Evolutionary conservation across 2,113 vertebrate genomes (phyloP).

Genomic region (Scomber scombrus): DNA sequence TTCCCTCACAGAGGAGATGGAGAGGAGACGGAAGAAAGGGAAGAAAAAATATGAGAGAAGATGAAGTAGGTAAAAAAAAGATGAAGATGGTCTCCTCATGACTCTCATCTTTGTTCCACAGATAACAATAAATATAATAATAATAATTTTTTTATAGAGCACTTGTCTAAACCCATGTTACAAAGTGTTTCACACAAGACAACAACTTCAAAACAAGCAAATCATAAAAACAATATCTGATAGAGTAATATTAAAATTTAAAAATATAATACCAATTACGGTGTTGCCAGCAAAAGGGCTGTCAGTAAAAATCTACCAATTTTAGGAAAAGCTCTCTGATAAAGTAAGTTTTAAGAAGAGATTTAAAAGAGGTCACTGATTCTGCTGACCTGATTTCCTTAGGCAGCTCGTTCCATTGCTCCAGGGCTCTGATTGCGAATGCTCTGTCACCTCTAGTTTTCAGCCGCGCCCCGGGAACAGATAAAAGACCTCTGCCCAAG

Average conservation of each 20-base stretch:
- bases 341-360: too few relatives aligned
- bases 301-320: background rate
- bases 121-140: background rate
- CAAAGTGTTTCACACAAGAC: too few relatives aligned
- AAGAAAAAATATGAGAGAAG: slow-evolving; percentile 12
- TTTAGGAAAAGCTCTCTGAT: too few relatives aligned
- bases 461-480: background rate
- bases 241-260: background rate
- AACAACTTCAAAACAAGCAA: background rate
- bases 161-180: background rate
- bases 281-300: background rate
- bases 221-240: background rate
- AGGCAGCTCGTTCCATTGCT: background rate
- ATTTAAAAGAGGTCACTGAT: too few relatives aligned
- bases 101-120: slow-evolving; percentile 43
- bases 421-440: background rate
- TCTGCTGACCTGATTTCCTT: too few relatives aligned
- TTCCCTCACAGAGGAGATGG: slow-evolving; percentile 18
- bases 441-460: background rate
- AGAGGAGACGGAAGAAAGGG: slow-evolving; percentile 22
- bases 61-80: slow-evolving; percentile 22
- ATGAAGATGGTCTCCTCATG: slow-evolving; percentile 23
- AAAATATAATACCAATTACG: background rate
- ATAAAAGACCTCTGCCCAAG: background rate
- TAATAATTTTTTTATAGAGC: background rate